phyloP scores from a whole-genome alignment of 1,140 invertebrate genomes.

The Pseudomyrmex cubaensis region DNA sequence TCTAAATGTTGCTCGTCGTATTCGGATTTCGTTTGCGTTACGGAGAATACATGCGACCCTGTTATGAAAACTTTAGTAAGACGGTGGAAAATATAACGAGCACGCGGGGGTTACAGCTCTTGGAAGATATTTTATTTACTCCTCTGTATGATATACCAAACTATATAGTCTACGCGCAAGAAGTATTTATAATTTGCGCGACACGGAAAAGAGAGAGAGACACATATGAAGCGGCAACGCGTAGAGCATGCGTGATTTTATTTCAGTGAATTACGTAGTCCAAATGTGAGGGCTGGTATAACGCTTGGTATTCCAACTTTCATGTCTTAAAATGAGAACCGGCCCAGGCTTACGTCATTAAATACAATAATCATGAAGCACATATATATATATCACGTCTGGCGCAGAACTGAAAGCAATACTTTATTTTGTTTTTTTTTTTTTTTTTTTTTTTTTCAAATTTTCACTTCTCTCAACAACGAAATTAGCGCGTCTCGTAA shows the following conservation, averaged over 20 bases:
- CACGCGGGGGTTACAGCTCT: background rate
- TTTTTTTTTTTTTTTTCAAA: slow-evolving; percentile 18
- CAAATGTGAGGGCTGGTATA: background rate
- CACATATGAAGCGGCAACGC: slow-evolving; percentile 11
- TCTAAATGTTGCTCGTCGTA: background rate
- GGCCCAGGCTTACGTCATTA: slow-evolving; percentile 17
- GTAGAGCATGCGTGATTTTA: slow-evolving; percentile 12
- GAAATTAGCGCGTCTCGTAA: slow-evolving; percentile 21
- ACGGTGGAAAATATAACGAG: slow-evolving; percentile 1
- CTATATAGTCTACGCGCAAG: slow-evolving; percentile 19
- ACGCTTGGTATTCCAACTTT: slow-evolving; percentile 45
- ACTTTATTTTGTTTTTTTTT: background rate
- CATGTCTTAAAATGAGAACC: slow-evolving; percentile 36
- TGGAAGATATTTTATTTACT: slow-evolving; percentile 6
- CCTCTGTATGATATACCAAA: slow-evolving; percentile 14
- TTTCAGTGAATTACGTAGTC: slow-evolving; percentile 32
- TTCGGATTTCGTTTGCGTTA: slow-evolving; percentile 9
- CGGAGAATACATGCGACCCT: slow-evolving; percentile 4
- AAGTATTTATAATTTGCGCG: slow-evolving; percentile 22
- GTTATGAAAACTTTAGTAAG: slow-evolving; percentile 39
- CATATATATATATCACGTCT: background rate
- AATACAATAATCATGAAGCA: slow-evolving; percentile 27
- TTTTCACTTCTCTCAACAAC: slow-evolving; percentile 30
- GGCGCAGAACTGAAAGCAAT: slow-evolving; percentile 3
- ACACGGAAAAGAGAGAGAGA: background rate